These are phyloP conservation scores for Pseudoatta argentina DNA, from an alignment of 1,140 invertebrate genomes.

Conservation along the genomic window DNA sequence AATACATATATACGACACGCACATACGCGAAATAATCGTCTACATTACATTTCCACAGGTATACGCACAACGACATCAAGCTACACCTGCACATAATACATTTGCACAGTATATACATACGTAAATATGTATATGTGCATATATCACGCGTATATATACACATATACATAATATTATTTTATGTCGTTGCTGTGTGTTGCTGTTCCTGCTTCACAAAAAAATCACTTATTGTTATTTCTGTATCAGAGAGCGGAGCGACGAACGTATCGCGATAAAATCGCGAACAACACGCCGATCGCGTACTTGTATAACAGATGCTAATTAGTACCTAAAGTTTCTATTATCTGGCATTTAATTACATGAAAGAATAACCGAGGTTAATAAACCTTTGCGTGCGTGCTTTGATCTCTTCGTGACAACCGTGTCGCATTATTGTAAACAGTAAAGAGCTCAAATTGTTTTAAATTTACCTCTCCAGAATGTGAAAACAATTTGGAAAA, in stretches of 20 bases:
- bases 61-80: slow-evolving; percentile 42
- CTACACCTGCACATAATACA: slow-evolving; percentile 20
- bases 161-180: slow-evolving; percentile 26
- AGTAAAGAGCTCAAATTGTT: not conserved
- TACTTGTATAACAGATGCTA: slow-evolving; percentile 23
- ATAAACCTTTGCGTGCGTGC: slow-evolving; percentile 1
- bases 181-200: slow-evolving; percentile 27
- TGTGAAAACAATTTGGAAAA: not conserved
- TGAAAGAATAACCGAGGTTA: not conserved
- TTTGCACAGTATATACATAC: slow-evolving; percentile 44
- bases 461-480: slow-evolving; percentile 11
- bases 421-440: not conserved
- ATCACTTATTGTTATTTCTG: slow-evolving; percentile 35
- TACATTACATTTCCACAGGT: slow-evolving; percentile 32
- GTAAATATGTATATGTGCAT: slow-evolving; percentile 3
- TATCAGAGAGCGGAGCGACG: slow-evolving; percentile 3
- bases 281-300: not conserved
- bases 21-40: slow-evolving; percentile 38
- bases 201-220: slow-evolving; percentile 21
- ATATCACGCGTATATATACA: slow-evolving; percentile 10
- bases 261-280: slow-evolving; percentile 39
- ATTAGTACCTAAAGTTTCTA: slow-evolving; percentile 29
- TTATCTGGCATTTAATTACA: slow-evolving; percentile 12
- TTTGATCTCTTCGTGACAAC: slow-evolving; percentile 7
- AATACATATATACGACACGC: slow-evolving; percentile 24